Evolutionary conservation across 2,888 invertebrate species (phyloP).

Genomic region (Ligdia adustata): DNA sequence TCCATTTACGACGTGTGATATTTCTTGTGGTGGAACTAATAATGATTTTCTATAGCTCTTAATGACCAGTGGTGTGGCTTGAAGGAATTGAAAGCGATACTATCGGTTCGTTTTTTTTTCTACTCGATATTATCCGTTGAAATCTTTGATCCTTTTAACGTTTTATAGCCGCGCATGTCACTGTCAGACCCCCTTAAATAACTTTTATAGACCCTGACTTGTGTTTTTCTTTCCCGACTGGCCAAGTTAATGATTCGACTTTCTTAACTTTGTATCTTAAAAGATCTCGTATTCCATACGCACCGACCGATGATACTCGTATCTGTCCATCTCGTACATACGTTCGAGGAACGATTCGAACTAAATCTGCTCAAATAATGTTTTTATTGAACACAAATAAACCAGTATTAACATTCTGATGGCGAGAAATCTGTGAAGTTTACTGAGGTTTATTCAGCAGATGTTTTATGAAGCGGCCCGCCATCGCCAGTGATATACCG

Average conservation of each 20-base stretch:
- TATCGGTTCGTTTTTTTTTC: slow-evolving; percentile 30
- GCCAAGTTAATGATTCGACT: slow-evolving; percentile 17
- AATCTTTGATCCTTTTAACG: slow-evolving; percentile 34
- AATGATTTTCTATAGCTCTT: slow-evolving; percentile 46
- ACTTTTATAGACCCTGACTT: slow-evolving; percentile 23
- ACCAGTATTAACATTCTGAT: slow-evolving; percentile 41
- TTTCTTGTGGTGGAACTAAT: slow-evolving; percentile 53
- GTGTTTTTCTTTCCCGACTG: slow-evolving; percentile 17
- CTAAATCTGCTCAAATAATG: slow-evolving; percentile 32
- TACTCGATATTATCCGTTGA: slow-evolving; percentile 34
- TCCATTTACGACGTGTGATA: slow-evolving; percentile 63
- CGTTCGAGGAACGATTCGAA: slow-evolving; percentile 15
- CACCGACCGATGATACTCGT: too few relatives aligned
- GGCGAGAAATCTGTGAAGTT: slow-evolving; percentile 42
- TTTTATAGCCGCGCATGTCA: slow-evolving; percentile 36
- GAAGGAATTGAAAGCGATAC: slow-evolving; percentile 39
- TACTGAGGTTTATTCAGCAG: slow-evolving; percentile 40
- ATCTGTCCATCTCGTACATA: slow-evolving; percentile 3
- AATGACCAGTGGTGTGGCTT: slow-evolving; percentile 33
- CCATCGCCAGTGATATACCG: slow-evolving; percentile 60
- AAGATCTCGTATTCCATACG: slow-evolving; percentile 12
- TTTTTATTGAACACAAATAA: slow-evolving; percentile 44
- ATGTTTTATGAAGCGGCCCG: slow-evolving; percentile 58
- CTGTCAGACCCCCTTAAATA: slow-evolving; percentile 35
- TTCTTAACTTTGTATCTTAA: slow-evolving; percentile 26